Evolutionary conservation across 2,888 invertebrate genomes (phyloP).

Genomic region (Drosophila melanosoma): DNA sequence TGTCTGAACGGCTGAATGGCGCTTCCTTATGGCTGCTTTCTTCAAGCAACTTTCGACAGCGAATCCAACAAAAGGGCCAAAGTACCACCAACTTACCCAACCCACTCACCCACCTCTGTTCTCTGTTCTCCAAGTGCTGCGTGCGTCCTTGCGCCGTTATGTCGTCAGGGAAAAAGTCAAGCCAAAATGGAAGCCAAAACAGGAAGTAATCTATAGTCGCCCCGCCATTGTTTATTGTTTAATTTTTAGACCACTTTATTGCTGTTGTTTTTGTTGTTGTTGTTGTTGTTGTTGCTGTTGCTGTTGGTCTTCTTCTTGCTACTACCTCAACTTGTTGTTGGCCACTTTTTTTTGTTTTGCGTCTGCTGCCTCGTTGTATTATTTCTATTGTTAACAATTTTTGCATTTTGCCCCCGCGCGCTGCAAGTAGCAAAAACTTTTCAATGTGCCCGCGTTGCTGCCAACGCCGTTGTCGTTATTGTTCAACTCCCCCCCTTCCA

Average conservation of each 20-base stretch:
- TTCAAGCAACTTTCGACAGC: constrained; percentile 34
- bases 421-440: constrained; percentile 78
- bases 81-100: constrained; percentile 12
- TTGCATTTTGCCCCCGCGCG: constrained; percentile 71
- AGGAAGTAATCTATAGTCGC: constrained; percentile 81
- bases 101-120: neutral
- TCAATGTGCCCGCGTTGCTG: constrained; percentile 50
- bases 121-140: neutral
- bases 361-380: constrained; percentile 44
- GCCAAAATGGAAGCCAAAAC: constrained; percentile 77
- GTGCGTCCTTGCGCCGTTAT: constrained; percentile 23
- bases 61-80: constrained; percentile 36
- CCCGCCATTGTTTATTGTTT: constrained; percentile 81
- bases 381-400: constrained; percentile 79
- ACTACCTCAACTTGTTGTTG: constrained; percentile 7
- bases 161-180: constrained; percentile 52
- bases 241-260: constrained; percentile 75
- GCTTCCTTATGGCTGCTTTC: constrained; percentile 44
- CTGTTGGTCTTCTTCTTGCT: constrained; percentile 18
- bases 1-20: constrained; percentile 11
- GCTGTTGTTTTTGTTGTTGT: constrained; percentile 42
- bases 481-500: constrained; percentile 32
- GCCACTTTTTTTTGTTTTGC: constrained; percentile 17
- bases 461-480: constrained; percentile 33
- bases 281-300: constrained; percentile 7